These are phyloP conservation scores for Lissocephala sabroskyi DNA, from an alignment of 2,888 invertebrate species.

Conservation along the genomic window DNA sequence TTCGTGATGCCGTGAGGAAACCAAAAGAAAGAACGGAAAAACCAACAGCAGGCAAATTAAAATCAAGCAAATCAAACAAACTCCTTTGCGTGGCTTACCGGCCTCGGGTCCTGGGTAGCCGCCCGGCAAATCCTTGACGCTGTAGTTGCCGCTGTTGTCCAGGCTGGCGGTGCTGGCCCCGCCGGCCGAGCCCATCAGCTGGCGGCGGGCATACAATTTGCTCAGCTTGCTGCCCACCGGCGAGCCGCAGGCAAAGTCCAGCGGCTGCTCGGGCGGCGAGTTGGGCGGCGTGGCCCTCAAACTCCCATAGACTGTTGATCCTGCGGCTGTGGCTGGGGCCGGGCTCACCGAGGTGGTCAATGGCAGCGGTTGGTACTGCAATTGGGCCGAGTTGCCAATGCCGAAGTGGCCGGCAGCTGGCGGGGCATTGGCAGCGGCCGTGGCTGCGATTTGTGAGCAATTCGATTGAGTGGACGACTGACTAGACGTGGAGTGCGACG, in stretches of 20 bases:
- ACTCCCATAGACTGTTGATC: conserved; percentile 5
- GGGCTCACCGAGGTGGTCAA: conserved; percentile 2
- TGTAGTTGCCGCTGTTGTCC: conserved; percentile 20
- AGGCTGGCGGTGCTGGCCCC: conserved; percentile 30
- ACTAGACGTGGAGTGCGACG: conserved; percentile 69
- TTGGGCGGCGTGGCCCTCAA: conserved; percentile 4
- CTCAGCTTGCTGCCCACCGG: conserved; percentile 39
- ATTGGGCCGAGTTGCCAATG: conserved; percentile 36
- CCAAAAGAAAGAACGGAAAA: not conserved
- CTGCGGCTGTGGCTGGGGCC: conserved; percentile 9
- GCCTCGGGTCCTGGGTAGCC: conserved; percentile 28
- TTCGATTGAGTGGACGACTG: conserved; percentile 67
- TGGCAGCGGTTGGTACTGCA: conserved; percentile 66
- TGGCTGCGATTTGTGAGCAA: conserved; percentile 49
- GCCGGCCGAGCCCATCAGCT: conserved; percentile 32
- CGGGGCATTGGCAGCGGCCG: conserved; percentile 13
- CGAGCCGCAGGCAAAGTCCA: conserved; percentile 2
- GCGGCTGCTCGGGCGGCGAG: conserved; percentile 11
- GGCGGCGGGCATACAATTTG: conserved; percentile 48
- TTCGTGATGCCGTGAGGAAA: not conserved
- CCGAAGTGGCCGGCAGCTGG: conserved; percentile 48
- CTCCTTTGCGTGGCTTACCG: conserved; percentile 30
- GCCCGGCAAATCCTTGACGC: conserved; percentile 7
- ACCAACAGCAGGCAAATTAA: not conserved
- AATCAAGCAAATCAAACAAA: not conserved